Conservation (phyloP, 2,888 invertebrate genomes). For the Sphinx pinastri region DNA sequence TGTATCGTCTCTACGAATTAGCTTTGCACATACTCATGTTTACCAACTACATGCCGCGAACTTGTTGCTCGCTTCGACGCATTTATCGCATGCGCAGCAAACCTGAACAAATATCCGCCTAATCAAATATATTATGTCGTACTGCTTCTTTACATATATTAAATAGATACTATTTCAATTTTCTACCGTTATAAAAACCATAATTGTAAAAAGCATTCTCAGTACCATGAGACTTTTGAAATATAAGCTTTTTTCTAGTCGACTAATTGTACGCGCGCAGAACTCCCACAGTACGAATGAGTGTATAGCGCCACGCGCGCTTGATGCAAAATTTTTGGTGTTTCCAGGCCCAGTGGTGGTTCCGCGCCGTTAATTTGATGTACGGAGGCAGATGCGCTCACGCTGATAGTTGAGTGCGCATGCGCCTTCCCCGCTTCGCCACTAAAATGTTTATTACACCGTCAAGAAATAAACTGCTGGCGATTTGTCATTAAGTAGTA, state of each 20-base stretch:
- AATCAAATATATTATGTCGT: slow-evolving; percentile 7
- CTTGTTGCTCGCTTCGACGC: slow-evolving; percentile 14
- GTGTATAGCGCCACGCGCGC: slow-evolving; percentile 43
- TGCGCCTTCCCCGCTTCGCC: slow-evolving; percentile 23
- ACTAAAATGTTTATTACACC: slow-evolving; percentile 20
- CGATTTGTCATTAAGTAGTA: background rate
- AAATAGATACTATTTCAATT: slow-evolving; percentile 6
- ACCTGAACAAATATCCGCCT: slow-evolving; percentile 20
- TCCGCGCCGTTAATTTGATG: slow-evolving; percentile 73
- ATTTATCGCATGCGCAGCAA: slow-evolving; percentile 32
- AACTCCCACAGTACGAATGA: background rate
- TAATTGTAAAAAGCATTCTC: slow-evolving; percentile 3
- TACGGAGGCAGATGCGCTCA: slow-evolving; percentile 66
- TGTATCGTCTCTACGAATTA: slow-evolving; percentile 62
- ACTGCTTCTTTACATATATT: background rate
- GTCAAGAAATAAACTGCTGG: background rate
- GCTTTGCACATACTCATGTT: slow-evolving; percentile 67
- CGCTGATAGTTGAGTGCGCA: slow-evolving; percentile 52
- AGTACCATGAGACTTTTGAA: background rate
- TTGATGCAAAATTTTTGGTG: slow-evolving; percentile 57
- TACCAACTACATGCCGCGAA: slow-evolving; percentile 46
- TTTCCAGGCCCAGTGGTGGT: slow-evolving; percentile 44
- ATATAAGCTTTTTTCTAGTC: slow-evolving; percentile 12
- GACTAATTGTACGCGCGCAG: slow-evolving; percentile 1
- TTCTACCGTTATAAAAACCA: background rate